These are phyloP conservation scores for Anthoscopus minutus DNA, from an alignment of 2,113 vertebrate genomes.

Conservation along the genomic window DNA sequence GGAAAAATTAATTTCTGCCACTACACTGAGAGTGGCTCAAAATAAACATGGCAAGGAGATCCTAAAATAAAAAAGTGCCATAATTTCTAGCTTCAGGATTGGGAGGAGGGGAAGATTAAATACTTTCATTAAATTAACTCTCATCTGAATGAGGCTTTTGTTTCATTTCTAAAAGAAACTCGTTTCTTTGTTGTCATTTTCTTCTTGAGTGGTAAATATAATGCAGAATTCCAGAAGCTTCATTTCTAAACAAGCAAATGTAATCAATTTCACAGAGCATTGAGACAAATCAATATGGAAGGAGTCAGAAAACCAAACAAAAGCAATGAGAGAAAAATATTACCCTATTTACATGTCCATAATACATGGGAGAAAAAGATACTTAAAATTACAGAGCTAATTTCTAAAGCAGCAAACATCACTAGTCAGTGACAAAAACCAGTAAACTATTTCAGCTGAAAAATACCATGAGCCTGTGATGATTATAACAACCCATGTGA, in stretches of 20 bases:
- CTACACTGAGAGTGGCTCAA: slow-evolving; percentile 21
- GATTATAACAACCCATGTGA: background rate
- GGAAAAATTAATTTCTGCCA: slow-evolving; percentile 21
- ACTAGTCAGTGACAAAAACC: slow-evolving; percentile 6
- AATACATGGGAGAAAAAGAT: background rate
- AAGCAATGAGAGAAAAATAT: slow-evolving; percentile 3
- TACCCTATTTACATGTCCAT: background rate
- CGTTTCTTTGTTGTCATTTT: background rate
- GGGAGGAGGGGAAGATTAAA: slow-evolving; percentile 42
- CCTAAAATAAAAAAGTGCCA: slow-evolving; percentile 30
- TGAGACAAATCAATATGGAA: slow-evolving; percentile 53
- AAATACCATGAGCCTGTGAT: background rate
- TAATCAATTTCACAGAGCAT: slow-evolving; percentile 26
- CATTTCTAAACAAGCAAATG: slow-evolving; percentile 28
- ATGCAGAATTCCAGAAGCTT: slow-evolving; percentile 26
- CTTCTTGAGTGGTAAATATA: background rate
- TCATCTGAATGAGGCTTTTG: slow-evolving; percentile 8
- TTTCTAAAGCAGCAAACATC: slow-evolving; percentile 2
- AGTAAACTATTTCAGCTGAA: slow-evolving; percentile 10
- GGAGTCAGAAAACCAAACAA: slow-evolving; percentile 31
- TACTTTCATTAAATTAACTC: slow-evolving; percentile 55
- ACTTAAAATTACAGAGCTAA: slow-evolving; percentile 29
- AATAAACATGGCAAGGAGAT: slow-evolving; percentile 30
- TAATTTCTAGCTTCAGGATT: slow-evolving; percentile 1
- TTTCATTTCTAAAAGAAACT: slow-evolving; percentile 28